Conservation (phyloP, 1,140 invertebrate species). For the Elymnias hypermnestra region DNA sequence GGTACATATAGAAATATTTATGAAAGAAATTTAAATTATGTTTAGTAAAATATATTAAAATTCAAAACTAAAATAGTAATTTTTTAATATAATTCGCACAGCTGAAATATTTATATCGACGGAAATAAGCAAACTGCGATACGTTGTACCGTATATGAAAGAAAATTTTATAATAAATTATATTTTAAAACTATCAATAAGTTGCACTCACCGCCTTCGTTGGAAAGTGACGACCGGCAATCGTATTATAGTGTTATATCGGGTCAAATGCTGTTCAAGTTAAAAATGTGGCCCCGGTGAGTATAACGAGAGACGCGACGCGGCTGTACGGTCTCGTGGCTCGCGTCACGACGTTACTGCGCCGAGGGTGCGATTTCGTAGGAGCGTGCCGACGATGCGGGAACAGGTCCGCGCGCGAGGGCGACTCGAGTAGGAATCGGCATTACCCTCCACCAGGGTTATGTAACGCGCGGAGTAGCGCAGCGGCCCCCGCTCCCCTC, state of each 20-base stretch:
- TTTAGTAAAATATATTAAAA: too few relatives aligned
- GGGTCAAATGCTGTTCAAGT: conserved; percentile 10
- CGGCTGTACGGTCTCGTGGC: conserved; percentile 15
- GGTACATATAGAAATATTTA: too few relatives aligned
- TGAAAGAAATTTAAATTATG: too few relatives aligned
- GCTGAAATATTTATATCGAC: too few relatives aligned
- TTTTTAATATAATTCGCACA: too few relatives aligned
- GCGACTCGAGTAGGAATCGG: conserved; percentile 48
- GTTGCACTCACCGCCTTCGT: conserved; percentile 45
- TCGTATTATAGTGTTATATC: conserved; percentile 32
- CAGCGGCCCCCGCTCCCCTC: conserved; percentile 56
- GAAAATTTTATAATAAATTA: conserved; percentile 46
- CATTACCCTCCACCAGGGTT: conserved; percentile 51
- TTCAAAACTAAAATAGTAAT: too few relatives aligned
- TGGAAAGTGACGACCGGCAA: conserved; percentile 24
- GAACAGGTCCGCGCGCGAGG: conserved; percentile 43
- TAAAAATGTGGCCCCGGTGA: not conserved
- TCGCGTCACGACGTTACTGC: conserved; percentile 13
- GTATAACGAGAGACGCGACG: conserved; percentile 15
- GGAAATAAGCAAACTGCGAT: too few relatives aligned
- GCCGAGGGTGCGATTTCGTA: conserved; percentile 21
- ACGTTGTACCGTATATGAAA: not conserved
- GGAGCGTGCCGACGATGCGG: conserved; percentile 11
- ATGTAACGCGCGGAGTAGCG: conserved; percentile 57
- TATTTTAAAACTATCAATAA: conserved; percentile 11